Evolutionary conservation across 2,888 invertebrate species (phyloP).

Genomic region (Dysmachus trigonus): DNA sequence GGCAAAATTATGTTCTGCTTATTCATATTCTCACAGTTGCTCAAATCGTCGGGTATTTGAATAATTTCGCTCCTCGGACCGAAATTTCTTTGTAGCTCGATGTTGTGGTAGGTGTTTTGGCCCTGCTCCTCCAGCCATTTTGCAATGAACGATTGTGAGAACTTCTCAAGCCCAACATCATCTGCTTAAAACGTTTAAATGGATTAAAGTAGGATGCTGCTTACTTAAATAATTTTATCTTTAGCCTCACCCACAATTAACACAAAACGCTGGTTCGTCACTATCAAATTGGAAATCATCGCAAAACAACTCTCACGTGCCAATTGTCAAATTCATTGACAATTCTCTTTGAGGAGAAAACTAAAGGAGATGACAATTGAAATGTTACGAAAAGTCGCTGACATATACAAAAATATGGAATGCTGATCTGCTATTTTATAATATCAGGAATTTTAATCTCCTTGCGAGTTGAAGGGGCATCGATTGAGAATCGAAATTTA

Average conservation of each 20-base stretch:
- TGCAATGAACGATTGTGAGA: slow-evolving; percentile 57
- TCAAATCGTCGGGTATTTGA: neutral
- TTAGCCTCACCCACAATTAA: slow-evolving; percentile 59
- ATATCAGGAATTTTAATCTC: no score
- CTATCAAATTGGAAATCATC: slow-evolving; percentile 60
- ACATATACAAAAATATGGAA: no score
- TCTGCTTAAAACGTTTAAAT: slow-evolving; percentile 53
- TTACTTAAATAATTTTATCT: neutral
- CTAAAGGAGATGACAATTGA: no score
- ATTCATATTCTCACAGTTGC: neutral
- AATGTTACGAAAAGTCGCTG: no score
- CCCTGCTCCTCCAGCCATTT: slow-evolving; percentile 59
- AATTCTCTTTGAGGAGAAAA: no score
- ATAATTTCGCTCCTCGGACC: neutral
- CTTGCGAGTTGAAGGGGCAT: no score
- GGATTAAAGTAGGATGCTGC: neutral
- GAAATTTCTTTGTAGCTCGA: neutral
- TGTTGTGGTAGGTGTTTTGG: slow-evolving; percentile 45
- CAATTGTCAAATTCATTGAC: neutral
- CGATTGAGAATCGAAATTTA: no score
- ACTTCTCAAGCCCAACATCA: slow-evolving; percentile 59
- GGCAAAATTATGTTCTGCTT: slow-evolving; percentile 56
- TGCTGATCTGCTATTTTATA: no score
- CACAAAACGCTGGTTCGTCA: slow-evolving; percentile 59
- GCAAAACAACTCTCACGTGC: neutral